Base-by-base conservation (phyloP, 2,113 vertebrate species). In the Microtus richardsoni region DNA sequence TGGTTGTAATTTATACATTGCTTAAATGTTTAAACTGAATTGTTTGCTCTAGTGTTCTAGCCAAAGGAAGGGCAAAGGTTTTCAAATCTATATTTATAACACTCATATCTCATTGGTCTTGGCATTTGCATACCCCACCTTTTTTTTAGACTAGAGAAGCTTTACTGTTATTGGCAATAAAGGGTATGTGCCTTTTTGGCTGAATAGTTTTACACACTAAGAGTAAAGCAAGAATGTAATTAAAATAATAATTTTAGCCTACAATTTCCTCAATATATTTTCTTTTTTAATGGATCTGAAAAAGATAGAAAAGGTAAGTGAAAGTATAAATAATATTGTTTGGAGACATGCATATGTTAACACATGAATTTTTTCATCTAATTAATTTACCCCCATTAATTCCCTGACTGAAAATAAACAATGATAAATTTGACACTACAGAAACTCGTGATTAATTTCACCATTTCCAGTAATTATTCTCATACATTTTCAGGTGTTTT, bases 191-290 rank as follows among this genome's bases (percentile, higher is more conserved):
- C 14, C 28, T 91, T 5, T 82, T 10, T 86, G 19, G 10, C 5
- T 87, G 28, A 89, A 84, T 6, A 75, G 13, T 36, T 89, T 87
- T 80, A 74, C 33, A 58, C 5, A 71, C 39, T 39, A 60, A 70
- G 12, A 88, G 36, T 70, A 49, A 92, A 75, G 68, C 66, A 95
- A 89, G 33, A 93, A 79, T 30, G 60, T 68, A 89, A 12, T 83
- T 73, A 21, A 5, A 96, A 44, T 28, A 66, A 86, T 2, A 79
- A 7, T 13, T 58, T 47, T 75, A 3, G 0, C 7, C 24, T 7
- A n/a, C 39, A 88, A 64, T 13, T 75, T 17, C 71, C 5, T 24
- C 5, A 13, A 10, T 41, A 19, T 75, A 90, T 54, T 62, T 90
- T 24, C 5, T 39, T 78, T 52, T 77, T 73, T 39, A 90, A 84